These are phyloP conservation scores for Synaphobranchus kaupii DNA, from an alignment of 2,797 vertebrate species.

Conservation along the genomic window DNA sequence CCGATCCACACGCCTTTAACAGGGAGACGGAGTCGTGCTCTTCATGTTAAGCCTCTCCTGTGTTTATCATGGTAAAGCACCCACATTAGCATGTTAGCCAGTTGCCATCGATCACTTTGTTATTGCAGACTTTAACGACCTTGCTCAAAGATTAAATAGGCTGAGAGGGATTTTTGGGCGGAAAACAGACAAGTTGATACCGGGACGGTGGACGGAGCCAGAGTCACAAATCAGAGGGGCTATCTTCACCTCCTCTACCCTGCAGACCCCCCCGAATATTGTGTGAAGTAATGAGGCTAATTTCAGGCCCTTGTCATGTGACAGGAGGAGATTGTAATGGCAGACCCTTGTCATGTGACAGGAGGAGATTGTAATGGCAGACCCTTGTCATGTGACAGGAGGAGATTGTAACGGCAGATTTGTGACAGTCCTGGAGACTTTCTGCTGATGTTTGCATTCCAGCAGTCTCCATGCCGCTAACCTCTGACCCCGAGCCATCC, in stretches of 20 bases:
- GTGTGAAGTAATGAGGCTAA: conserved; percentile 30
- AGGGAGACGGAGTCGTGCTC: background rate
- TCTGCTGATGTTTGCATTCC: background rate
- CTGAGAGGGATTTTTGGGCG: background rate
- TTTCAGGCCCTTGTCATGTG: conserved; percentile 26
- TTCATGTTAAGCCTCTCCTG: background rate
- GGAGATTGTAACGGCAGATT: conserved; percentile 25
- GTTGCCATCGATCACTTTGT: background rate
- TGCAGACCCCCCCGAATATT: background rate
- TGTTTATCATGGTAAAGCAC: background rate
- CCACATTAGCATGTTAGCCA: background rate
- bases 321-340: background rate
- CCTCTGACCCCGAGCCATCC: conserved; percentile 27
- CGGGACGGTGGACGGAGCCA: background rate
- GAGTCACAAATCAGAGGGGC: conserved; percentile 17
- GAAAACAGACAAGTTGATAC: background rate
- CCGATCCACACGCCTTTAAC: background rate
- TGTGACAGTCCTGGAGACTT: conserved; percentile 26
- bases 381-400: conserved; percentile 22
- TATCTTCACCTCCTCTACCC: conserved; percentile 22
- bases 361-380: background rate
- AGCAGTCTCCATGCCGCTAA: conserved; percentile 9
- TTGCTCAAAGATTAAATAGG: background rate
- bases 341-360: conserved; percentile 21
- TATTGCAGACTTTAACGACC: background rate